Evolutionary conservation across 1,140 invertebrate species (phyloP).

Genomic region (Sinonovacula constricta): DNA sequence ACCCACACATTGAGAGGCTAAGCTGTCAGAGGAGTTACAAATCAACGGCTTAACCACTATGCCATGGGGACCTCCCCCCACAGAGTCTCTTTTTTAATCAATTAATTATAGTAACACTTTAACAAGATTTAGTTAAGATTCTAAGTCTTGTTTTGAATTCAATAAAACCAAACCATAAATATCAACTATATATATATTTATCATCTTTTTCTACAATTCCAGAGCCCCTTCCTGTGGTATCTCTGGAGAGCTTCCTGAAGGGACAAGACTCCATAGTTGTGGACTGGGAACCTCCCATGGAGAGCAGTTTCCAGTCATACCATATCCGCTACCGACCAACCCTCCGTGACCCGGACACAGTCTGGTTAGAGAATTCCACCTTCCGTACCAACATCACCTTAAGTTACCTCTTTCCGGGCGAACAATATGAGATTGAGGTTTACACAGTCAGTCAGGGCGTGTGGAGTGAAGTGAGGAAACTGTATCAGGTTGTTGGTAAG

Average conservation of each 20-base stretch:
- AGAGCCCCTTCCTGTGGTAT: constrained; percentile 38
- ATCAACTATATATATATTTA: too few species aligned
- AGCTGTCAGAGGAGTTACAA: too few species aligned
- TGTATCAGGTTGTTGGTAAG: constrained; percentile 23
- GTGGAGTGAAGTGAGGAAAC: constrained; percentile 23
- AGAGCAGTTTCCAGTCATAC: constrained; percentile 23
- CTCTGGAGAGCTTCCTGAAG: not conserved
- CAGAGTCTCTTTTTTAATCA: too few species aligned
- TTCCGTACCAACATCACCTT: constrained; percentile 34
- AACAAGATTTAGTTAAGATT: too few species aligned
- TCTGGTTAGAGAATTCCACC: constrained; percentile 42
- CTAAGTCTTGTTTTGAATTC: too few species aligned
- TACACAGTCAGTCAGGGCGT: constrained; percentile 24
- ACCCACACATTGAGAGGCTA: too few species aligned
- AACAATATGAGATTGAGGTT: constrained; percentile 45
- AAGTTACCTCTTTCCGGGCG: constrained; percentile 32
- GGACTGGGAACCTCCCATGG: constrained; percentile 27
- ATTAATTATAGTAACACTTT: too few species aligned
- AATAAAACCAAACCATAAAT: too few species aligned
- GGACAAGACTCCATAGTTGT: constrained; percentile 6
- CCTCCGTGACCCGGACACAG: constrained; percentile 27
- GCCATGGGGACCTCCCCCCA: too few species aligned
- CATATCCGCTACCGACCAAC: constrained; percentile 28
- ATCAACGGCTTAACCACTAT: too few species aligned
- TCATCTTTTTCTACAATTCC: too few species aligned